Conservation (phyloP, 2,797 vertebrate species). For the Bradypodion pumilum region DNA sequence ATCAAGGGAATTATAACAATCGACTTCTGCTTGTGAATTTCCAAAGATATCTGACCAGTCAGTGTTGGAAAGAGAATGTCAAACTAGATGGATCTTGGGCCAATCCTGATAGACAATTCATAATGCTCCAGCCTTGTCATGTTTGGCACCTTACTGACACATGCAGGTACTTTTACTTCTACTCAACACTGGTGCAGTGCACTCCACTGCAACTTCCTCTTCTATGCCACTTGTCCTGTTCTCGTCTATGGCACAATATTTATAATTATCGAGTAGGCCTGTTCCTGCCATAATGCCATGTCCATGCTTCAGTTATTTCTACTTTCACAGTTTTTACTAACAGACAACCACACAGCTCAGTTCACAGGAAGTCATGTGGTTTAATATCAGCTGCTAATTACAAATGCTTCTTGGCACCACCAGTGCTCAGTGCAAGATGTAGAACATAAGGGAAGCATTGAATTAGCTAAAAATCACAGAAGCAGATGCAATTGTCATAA, state of each 20-base stretch:
- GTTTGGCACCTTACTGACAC: background rate
- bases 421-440: background rate
- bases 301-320: conserved; percentile 19
- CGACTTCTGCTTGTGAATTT: background rate
- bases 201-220: conserved; percentile 26
- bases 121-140: background rate
- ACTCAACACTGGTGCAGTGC: background rate
- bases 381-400: conserved; percentile 12
- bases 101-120: background rate
- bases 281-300: background rate
- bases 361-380: conserved; percentile 13
- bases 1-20: background rate
- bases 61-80: background rate
- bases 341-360: conserved; percentile 18
- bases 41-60: too few species aligned
- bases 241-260: background rate
- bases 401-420: background rate
- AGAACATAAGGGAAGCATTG: background rate
- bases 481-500: background rate
- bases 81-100: background rate
- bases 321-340: conserved; percentile 28
- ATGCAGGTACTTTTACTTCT: background rate
- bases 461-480: background rate
- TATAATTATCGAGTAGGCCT: background rate
- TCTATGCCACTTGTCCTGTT: background rate